These are phyloP conservation scores for Carpatolechia fugitivella DNA, from an alignment of 2,888 invertebrate species.

Conservation along the genomic window DNA sequence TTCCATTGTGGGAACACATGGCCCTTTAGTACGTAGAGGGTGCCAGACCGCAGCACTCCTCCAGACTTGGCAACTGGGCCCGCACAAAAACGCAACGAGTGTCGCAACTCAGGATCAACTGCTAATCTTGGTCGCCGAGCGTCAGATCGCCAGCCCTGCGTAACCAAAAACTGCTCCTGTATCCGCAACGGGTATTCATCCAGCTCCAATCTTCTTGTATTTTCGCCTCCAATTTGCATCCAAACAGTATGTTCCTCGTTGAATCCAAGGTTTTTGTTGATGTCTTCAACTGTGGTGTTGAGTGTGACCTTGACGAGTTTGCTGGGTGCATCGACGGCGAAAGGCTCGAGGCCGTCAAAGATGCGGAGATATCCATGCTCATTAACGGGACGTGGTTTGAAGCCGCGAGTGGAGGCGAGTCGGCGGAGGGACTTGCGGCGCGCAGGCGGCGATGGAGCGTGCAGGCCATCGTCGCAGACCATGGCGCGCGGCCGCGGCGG, in stretches of 20 bases:
- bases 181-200: slow-evolving; percentile 79
- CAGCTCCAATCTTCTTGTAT: slow-evolving; percentile 73
- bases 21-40: slow-evolving; percentile 81
- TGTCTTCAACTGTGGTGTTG: slow-evolving; percentile 78
- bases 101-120: slow-evolving; percentile 82
- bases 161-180: slow-evolving; percentile 80
- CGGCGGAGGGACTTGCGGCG: slow-evolving; percentile 71
- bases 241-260: slow-evolving; percentile 70
- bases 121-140: slow-evolving; percentile 80
- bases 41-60: slow-evolving; percentile 63
- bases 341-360: slow-evolving; percentile 77
- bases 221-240: slow-evolving; percentile 79
- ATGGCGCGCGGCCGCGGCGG: slow-evolving; percentile 60
- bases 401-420: slow-evolving; percentile 74
- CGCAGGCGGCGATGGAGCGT: slow-evolving; percentile 71
- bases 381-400: slow-evolving; percentile 51
- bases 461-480: slow-evolving; percentile 71
- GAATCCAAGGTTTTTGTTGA: slow-evolving; percentile 71
- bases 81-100: slow-evolving; percentile 80
- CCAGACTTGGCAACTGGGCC: slow-evolving; percentile 76
- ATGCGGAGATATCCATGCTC: slow-evolving; percentile 81
- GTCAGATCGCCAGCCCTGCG: slow-evolving; percentile 79
- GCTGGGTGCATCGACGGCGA: slow-evolving; percentile 71
- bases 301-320: slow-evolving; percentile 78
- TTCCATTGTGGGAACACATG: slow-evolving; percentile 85